Evolutionary conservation across 1,140 invertebrate species (phyloP).

Genomic region (Maniola jurtina): DNA sequence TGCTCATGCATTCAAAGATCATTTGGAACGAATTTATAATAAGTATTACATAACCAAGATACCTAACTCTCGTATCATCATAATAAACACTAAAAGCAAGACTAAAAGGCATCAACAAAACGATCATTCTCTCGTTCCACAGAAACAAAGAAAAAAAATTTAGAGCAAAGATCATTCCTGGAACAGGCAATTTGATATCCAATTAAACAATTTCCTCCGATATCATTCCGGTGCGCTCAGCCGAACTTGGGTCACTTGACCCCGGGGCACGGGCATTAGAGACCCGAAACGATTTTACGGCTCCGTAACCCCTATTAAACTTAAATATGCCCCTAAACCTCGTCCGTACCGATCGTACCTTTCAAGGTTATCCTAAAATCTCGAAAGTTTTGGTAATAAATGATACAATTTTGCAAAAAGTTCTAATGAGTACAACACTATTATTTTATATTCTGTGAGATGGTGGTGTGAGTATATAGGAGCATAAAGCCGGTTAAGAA

Average conservation of each 20-base stretch:
- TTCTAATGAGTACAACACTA: neutral
- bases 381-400: neutral
- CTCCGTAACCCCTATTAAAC: slow-evolving; percentile 70
- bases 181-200: slow-evolving; percentile 60
- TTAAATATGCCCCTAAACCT: slow-evolving; percentile 73
- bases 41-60: too few relatives aligned
- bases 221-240: slow-evolving; percentile 67
- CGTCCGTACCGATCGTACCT: slow-evolving; percentile 25
- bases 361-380: slow-evolving; percentile 41
- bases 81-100: neutral
- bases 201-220: slow-evolving; percentile 75
- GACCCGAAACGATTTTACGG: slow-evolving; percentile 57
- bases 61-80: neutral
- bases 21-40: too few relatives aligned
- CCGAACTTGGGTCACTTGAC: slow-evolving; percentile 60
- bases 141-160: slow-evolving; percentile 16
- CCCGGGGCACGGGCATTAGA: slow-evolving; percentile 63
- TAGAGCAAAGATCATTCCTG: slow-evolving; percentile 23
- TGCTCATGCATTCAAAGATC: too few relatives aligned
- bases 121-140: neutral
- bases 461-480: too few relatives aligned
- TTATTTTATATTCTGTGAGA: too few relatives aligned
- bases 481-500: too few relatives aligned
- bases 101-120: slow-evolving; percentile 1
- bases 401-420: neutral